These are phyloP conservation scores for Petromus typicus DNA, from an alignment of 2,113 vertebrate genomes.

Conservation along the genomic window DNA sequence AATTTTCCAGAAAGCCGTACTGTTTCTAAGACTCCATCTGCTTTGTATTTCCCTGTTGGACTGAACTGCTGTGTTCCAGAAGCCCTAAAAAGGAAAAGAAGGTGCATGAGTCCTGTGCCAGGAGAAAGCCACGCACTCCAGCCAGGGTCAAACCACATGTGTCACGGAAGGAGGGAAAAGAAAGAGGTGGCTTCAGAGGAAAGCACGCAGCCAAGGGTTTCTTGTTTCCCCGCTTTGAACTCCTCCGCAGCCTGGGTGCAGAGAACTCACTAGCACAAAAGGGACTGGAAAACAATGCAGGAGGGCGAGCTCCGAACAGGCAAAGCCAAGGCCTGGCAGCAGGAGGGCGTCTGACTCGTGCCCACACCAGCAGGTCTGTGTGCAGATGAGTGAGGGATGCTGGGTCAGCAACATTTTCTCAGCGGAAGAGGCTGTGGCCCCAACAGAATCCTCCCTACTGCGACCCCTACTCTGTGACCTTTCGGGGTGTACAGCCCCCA, in stretches of 20 bases:
- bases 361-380: not conserved
- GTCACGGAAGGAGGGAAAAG: not conserved
- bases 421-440: not conserved
- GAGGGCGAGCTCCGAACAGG: not conserved
- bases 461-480: not conserved
- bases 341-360: not conserved
- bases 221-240: not conserved
- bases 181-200: not conserved
- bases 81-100: conserved; percentile 87
- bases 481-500: not conserved
- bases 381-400: not conserved
- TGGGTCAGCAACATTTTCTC: not conserved
- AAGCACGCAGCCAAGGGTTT: not conserved
- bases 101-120: conserved; percentile 60
- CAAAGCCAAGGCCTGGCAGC: not conserved
- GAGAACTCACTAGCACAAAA: not conserved
- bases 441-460: not conserved
- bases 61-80: conserved; percentile 93
- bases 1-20: conserved; percentile 86
- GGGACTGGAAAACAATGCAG: not conserved
- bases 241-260: not conserved
- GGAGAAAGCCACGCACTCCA: conserved; percentile 19
- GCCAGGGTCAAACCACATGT: conserved; percentile 20
- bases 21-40: conserved; percentile 94
- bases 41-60: conserved; percentile 92